These are phyloP conservation scores for Lysiphlebus fabarum DNA, from an alignment of 1,140 invertebrate genomes.

Conservation along the genomic window DNA sequence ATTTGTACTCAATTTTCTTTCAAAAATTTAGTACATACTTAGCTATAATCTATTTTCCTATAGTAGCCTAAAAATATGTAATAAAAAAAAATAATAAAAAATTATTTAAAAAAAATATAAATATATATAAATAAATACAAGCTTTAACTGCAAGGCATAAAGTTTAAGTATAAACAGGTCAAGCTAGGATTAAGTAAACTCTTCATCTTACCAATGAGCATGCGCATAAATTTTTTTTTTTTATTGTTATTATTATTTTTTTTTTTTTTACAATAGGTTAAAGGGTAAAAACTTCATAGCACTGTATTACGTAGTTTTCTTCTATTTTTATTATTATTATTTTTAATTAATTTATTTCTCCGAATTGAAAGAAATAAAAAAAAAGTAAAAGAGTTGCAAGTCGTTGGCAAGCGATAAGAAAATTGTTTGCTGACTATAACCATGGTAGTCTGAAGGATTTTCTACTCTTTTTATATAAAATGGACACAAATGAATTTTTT, in stretches of 20 bases:
- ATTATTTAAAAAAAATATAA: slow-evolving; percentile 29
- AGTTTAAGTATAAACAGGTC: slow-evolving; percentile 39
- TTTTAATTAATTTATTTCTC: background rate
- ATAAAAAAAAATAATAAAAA: too few relatives aligned
- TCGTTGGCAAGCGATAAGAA: too few relatives aligned
- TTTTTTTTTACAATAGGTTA: background rate
- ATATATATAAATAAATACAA: slow-evolving; percentile 31
- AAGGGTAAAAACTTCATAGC: background rate
- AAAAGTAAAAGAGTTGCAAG: background rate
- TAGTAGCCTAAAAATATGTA: too few relatives aligned
- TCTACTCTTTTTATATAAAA: too few relatives aligned
- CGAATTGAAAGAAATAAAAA: background rate
- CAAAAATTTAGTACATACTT: too few relatives aligned
- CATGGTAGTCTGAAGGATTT: too few relatives aligned
- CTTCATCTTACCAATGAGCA: slow-evolving; percentile 32
- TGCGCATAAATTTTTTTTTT: slow-evolving; percentile 20
- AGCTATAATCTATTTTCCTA: too few relatives aligned
- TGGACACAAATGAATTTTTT: too few relatives aligned
- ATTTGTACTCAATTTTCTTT: too few relatives aligned
- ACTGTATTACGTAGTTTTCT: slow-evolving; percentile 1
- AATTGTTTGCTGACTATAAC: too few relatives aligned
- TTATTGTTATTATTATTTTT: slow-evolving; percentile 1
- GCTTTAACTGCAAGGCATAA: slow-evolving; percentile 27
- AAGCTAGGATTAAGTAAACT: slow-evolving; percentile 36
- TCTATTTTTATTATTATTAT: background rate